These are phyloP conservation scores for Nematolebias whitei DNA, from an alignment of 2,113 vertebrate genomes.

Conservation along the genomic window DNA sequence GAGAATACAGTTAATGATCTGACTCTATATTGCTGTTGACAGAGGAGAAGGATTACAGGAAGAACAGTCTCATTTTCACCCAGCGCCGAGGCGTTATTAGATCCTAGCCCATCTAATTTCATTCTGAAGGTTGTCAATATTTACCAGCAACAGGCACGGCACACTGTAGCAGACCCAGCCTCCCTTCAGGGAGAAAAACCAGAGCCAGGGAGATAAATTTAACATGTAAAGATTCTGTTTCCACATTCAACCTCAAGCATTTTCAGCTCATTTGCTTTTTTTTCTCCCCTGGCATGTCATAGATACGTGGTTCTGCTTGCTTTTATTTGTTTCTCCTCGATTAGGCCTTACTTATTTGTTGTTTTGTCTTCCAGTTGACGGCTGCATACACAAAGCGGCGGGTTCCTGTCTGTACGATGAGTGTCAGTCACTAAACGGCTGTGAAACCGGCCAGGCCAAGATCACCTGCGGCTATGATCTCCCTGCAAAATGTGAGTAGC, in stretches of 20 bases:
- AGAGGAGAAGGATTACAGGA: slow-evolving; percentile 72
- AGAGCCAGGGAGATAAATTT: slow-evolving; percentile 28
- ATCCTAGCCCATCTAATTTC: slow-evolving; percentile 73
- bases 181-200: slow-evolving; percentile 41
- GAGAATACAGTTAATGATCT: slow-evolving; percentile 68
- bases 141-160: slow-evolving; percentile 69
- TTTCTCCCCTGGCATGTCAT: slow-evolving; percentile 13
- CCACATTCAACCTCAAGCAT: slow-evolving; percentile 25
- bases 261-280: slow-evolving; percentile 45
- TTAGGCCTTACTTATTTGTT: slow-evolving; percentile 25
- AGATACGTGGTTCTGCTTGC: slow-evolving; percentile 15
- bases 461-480: slow-evolving; percentile 96
- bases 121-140: slow-evolving; percentile 74
- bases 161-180: slow-evolving; percentile 32
- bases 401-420: slow-evolving; percentile 92
- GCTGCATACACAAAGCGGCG: slow-evolving; percentile 96
- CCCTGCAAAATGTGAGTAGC: slow-evolving; percentile 94
- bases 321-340: slow-evolving; percentile 24
- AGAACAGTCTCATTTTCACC: slow-evolving; percentile 74
- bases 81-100: slow-evolving; percentile 72
- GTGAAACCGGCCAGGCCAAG: slow-evolving; percentile 94
- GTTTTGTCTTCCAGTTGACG: slow-evolving; percentile 86
- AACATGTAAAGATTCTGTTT: slow-evolving; percentile 16
- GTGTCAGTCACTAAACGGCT: slow-evolving; percentile 92
- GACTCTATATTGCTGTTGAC: slow-evolving; percentile 66